These are phyloP conservation scores for Unio pictorum DNA, from an alignment of 2,888 invertebrate genomes.

Conservation along the genomic window DNA sequence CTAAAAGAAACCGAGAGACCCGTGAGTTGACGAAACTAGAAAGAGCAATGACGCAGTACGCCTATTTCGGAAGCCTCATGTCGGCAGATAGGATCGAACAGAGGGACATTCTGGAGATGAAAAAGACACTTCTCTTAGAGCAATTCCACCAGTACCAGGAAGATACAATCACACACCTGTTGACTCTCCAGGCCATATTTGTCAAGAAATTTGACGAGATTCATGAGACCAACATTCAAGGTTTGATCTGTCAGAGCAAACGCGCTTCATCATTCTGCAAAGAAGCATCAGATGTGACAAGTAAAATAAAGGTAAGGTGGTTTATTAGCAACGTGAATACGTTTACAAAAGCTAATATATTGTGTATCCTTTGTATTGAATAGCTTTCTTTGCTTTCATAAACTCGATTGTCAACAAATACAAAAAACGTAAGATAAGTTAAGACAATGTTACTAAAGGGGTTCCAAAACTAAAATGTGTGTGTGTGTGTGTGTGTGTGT, in stretches of 20 bases:
- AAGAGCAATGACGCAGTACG: background rate
- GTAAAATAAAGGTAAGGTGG: no score
- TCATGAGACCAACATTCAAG: conserved; percentile 22
- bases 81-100: conserved; percentile 22
- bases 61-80: conserved; percentile 17
- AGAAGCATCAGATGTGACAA: conserved; percentile 11
- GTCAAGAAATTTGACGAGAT: conserved; percentile 21
- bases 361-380: no score
- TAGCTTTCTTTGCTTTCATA: no score
- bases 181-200: conserved; percentile 28
- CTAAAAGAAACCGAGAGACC: conserved; percentile 9
- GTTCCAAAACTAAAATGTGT: no score
- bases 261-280: conserved; percentile 23
- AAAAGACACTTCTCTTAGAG: conserved; percentile 24
- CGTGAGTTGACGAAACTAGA: background rate
- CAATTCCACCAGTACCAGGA: conserved; percentile 29
- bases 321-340: no score
- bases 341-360: no score
- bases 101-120: conserved; percentile 15
- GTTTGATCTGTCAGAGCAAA: conserved; percentile 25
- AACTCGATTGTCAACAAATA: no score
- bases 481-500: no score
- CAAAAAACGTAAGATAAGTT: no score
- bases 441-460: no score
- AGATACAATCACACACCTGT: conserved; percentile 27